Conservation (phyloP, 2,888 invertebrate genomes). For the Cylloceria caligata region DNA sequence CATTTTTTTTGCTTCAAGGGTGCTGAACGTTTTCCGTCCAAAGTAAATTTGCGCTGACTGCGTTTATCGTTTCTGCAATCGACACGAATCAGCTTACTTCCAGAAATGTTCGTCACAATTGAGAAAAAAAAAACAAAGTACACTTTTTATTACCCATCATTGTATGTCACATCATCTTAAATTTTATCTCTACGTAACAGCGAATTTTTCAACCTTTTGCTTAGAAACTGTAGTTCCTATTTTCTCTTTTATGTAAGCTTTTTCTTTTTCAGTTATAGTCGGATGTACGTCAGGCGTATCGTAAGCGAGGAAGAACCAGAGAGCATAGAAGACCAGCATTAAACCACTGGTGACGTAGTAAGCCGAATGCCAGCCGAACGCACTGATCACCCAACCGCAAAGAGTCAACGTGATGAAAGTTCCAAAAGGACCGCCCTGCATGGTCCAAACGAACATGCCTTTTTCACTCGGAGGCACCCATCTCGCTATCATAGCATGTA, state of each 20-base stretch:
- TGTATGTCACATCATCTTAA: neutral
- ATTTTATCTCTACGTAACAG: neutral
- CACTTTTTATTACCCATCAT: too few relatives aligned
- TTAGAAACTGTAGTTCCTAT: constrained; percentile 81
- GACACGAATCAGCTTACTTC: too few relatives aligned
- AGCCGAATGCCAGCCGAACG: constrained; percentile 89
- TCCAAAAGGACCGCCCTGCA: constrained; percentile 89
- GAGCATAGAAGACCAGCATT: constrained; percentile 86
- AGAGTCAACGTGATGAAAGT: constrained; percentile 90
- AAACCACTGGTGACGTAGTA: constrained; percentile 88
- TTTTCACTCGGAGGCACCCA: constrained; percentile 92
- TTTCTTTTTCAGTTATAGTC: constrained; percentile 88
- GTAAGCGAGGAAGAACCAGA: constrained; percentile 89
- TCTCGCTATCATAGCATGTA: constrained; percentile 89
- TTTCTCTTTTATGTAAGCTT: constrained; percentile 86
- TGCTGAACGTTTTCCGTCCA: too few relatives aligned
- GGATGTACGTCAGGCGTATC: constrained; percentile 89
- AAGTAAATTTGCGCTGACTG: too few relatives aligned
- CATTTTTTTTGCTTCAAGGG: too few relatives aligned
- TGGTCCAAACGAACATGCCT: constrained; percentile 90
- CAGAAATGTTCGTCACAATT: neutral
- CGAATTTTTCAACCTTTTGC: constrained; percentile 73
- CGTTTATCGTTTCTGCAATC: too few relatives aligned
- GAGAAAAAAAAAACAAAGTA: neutral
- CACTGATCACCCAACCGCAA: constrained; percentile 88